Conservation (phyloP, 2,113 vertebrate genomes). For the Callaeas wilsoni region DNA sequence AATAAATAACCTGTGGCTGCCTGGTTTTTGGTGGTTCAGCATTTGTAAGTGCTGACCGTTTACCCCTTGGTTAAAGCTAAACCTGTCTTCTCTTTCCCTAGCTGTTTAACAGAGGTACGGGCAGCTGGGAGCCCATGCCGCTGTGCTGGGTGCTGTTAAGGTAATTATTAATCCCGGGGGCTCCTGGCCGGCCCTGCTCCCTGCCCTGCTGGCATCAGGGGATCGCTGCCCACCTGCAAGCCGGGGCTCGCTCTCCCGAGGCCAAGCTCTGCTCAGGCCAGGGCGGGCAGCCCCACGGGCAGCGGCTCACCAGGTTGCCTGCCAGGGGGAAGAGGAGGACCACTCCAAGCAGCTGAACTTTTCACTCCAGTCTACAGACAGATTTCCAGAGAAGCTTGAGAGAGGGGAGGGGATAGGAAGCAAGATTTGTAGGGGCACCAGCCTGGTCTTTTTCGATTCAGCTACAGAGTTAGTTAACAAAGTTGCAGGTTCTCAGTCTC, state of each 20-base stretch:
- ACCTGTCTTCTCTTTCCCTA: background rate
- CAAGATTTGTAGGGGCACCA: slow-evolving; percentile 3
- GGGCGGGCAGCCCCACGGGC: background rate
- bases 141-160: background rate
- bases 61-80: slow-evolving; percentile 62
- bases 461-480: slow-evolving; percentile 38
- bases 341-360: slow-evolving; percentile 16
- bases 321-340: background rate
- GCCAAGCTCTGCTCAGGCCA: background rate
- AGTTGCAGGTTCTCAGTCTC: slow-evolving; percentile 51
- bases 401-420: background rate
- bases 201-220: background rate
- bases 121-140: background rate
- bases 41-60: slow-evolving; percentile 48
- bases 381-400: slow-evolving; percentile 5
- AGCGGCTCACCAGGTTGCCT: background rate
- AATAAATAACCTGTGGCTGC: slow-evolving; percentile 19
- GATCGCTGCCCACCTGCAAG: background rate
- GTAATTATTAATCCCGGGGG: slow-evolving; percentile 26
- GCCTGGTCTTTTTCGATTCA: slow-evolving; percentile 35
- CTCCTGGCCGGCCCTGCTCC: background rate
- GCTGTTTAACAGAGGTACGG: background rate
- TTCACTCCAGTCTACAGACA: background rate
- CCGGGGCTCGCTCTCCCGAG: background rate
- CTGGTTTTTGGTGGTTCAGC: slow-evolving; percentile 47